These are phyloP conservation scores for Ranitomeya variabilis DNA, from an alignment of 2,113 vertebrate species.

Conservation along the genomic window DNA sequence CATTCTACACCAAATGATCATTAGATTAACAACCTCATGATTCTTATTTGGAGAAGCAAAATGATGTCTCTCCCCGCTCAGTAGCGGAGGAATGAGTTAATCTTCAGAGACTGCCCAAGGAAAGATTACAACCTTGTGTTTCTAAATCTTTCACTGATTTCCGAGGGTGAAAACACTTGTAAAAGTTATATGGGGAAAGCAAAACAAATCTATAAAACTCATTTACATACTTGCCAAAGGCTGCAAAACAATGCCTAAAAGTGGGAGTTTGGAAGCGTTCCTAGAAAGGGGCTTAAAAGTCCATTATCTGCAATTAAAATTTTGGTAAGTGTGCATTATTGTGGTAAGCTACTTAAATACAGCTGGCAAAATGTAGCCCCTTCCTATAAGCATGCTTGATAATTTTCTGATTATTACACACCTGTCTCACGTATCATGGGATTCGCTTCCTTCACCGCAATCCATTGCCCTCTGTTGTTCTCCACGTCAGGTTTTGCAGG, in stretches of 20 bases:
- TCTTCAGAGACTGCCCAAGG: conserved; percentile 24
- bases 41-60: conserved; percentile 57
- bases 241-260: too few species aligned
- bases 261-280: too few species aligned
- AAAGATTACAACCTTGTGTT: conserved; percentile 53
- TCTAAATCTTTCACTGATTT: background rate
- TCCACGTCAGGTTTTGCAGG: too few species aligned
- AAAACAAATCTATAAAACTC: too few species aligned
- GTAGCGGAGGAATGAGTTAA: conserved; percentile 58
- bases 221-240: too few species aligned
- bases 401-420: too few species aligned
- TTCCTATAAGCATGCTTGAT: background rate
- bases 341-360: background rate
- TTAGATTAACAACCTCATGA: conserved; percentile 61
- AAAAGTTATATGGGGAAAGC: background rate
- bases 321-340: background rate
- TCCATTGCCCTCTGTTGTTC: too few species aligned
- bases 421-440: too few species aligned
- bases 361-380: background rate
- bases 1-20: conserved; percentile 48
- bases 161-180: background rate
- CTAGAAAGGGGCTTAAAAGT: too few species aligned
- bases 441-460: too few species aligned
- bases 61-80: conserved; percentile 56
- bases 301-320: too few species aligned